Evolutionary conservation across 92 coral and sea anemone species (phyloP).

Genomic region (Siderastrea siderea): DNA sequence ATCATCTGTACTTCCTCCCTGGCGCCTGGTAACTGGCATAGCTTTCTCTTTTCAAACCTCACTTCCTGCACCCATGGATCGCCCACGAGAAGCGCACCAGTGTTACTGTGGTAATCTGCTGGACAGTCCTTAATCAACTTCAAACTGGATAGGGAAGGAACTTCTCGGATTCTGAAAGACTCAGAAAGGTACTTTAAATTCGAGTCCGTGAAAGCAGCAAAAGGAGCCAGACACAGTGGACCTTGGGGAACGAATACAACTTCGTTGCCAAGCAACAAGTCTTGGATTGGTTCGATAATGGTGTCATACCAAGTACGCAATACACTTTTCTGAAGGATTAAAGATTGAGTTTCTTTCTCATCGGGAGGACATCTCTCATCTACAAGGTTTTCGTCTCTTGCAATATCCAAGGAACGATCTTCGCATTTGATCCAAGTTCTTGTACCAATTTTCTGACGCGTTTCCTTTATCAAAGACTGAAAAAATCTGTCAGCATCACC

Average conservation of each 20-base stretch:
- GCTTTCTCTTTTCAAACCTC: not conserved
- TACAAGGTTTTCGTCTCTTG: not conserved
- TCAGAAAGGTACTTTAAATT: constrained; percentile 22
- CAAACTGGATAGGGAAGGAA: constrained; percentile 23
- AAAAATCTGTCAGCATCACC: not conserved
- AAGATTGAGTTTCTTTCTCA: not conserved
- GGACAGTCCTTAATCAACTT: constrained; percentile 23
- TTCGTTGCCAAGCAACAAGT: not conserved
- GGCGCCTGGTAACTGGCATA: constrained; percentile 4
- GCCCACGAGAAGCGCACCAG: constrained; percentile 39
- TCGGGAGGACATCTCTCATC: not conserved
- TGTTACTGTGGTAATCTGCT: constrained; percentile 8
- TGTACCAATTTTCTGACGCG: not conserved
- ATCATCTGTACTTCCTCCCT: constrained; percentile 16
- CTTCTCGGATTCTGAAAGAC: not conserved
- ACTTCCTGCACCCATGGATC: constrained; percentile 29
- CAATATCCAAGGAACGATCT: constrained; percentile 8
- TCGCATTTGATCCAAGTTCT: constrained; percentile 5
- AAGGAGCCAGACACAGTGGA: constrained; percentile 45
- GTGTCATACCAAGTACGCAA: not conserved
- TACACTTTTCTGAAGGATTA: not conserved
- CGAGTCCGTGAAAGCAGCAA: constrained; percentile 16
- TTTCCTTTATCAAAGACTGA: not conserved
- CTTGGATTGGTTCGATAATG: not conserved
- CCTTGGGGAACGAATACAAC: constrained; percentile 19